Conservation (phyloP, 2,113 vertebrate species). For the Lepus americanus region DNA sequence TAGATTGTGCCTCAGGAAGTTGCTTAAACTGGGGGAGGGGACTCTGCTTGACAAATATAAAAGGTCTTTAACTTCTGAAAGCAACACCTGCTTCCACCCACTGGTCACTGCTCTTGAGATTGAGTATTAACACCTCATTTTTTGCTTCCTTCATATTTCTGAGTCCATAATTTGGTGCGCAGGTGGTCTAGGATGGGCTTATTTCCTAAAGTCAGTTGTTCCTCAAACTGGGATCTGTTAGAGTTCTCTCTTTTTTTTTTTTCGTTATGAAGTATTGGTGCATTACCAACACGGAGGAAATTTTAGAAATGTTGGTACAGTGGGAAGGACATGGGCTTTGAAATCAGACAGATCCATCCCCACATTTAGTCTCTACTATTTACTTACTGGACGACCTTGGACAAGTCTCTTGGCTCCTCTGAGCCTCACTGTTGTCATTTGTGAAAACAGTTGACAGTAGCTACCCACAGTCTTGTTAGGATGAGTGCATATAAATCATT, state of each 20-base stretch:
- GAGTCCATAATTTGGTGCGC: no score
- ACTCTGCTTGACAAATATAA: no score
- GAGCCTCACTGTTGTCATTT: neutral
- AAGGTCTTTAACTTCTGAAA: no score
- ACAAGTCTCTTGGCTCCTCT: neutral
- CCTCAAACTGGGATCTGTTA: neutral
- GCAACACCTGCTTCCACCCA: no score
- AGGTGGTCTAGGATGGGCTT: no score
- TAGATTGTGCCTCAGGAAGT: no score
- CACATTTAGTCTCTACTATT: neutral
- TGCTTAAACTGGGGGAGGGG: no score
- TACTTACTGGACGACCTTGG: neutral
- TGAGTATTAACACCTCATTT: no score
- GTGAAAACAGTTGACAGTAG: neutral
- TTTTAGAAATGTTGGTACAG: neutral
- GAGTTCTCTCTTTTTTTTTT: neutral
- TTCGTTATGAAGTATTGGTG: neutral
- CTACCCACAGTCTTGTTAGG: neutral
- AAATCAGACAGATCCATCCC: neutral
- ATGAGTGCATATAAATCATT: neutral
- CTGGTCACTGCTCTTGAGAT: no score
- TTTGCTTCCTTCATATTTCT: no score
- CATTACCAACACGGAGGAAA: neutral
- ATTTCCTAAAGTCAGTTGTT: neutral
- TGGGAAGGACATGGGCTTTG: slow-evolving; percentile 17